Evolutionary conservation across 2,888 invertebrate species (phyloP), one percentile per base, ranked within the genome.

Genomic region (Pyrocoelia pectoralis): DNA sequence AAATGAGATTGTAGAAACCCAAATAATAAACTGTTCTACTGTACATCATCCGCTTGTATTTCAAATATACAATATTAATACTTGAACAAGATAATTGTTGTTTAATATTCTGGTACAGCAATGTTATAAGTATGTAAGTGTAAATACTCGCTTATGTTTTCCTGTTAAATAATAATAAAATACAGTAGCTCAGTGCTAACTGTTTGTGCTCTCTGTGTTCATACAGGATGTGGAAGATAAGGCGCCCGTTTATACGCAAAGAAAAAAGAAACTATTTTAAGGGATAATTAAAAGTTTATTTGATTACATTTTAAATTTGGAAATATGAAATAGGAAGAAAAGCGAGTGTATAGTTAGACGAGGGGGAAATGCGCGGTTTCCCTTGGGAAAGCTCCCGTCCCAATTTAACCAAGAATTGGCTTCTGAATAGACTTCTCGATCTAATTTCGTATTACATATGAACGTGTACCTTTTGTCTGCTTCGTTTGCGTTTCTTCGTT

Each of bases 11-110:
- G 50, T 24, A 41, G 28, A 49, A 28, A 48, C 50, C 43, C 50
- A 61, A 68, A 60, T 62, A 64, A 56, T 56, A 59, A 59, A 57
- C 66, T 72, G 73, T 64, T 66, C 69, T 52, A 68, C 73, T 71
- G 68, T 60, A 67, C 67, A 72, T 72, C 72, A 73, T 70, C 68
- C 72, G 72, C 72, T 71, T 72, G 70, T 72, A 74, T 73, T 73
- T 75, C 73, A 74, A 74, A 75, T 73, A 74, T 72, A 73, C 49
- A 62, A 75, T 75, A 75, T 75, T 76, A 76, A 76, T 76, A 76
- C 75, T 74, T 74, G 72, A 73, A 72, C 73, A 71, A 75, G 74
- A 76, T 76, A 74, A 65, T 75, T 75, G 72, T 73, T 76, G 75
- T 75, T 74, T 75, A 73, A 73, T 74, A 71, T 72, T 66, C 68